These are phyloP conservation scores for Caenorhabditis sp. DNA, from an alignment of 2,888 invertebrate species.

Conservation along the genomic window DNA sequence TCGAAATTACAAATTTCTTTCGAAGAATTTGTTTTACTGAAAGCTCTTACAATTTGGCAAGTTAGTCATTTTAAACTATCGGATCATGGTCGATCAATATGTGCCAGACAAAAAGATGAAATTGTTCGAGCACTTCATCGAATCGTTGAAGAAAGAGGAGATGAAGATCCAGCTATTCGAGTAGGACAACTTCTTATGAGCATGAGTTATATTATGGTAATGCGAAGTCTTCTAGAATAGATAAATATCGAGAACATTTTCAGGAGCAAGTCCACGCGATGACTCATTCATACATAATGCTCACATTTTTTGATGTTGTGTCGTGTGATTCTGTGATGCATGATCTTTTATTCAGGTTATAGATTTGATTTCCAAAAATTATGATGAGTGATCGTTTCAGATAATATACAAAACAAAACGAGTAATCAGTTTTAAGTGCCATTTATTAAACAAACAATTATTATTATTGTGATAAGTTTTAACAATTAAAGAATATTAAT, in stretches of 20 bases:
- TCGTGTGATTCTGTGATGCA: slow-evolving; percentile 46
- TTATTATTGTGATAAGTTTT: background rate
- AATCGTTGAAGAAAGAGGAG: slow-evolving; percentile 45
- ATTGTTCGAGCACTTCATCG: slow-evolving; percentile 46
- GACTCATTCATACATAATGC: slow-evolving; percentile 42
- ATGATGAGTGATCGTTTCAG: background rate
- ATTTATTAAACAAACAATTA: background rate
- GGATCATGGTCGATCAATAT: slow-evolving; percentile 42
- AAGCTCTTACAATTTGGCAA: slow-evolving; percentile 54
- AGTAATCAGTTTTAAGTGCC: slow-evolving; percentile 3
- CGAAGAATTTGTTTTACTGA: slow-evolving; percentile 49
- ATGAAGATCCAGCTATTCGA: slow-evolving; percentile 42
- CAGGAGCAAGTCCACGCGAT: slow-evolving; percentile 50
- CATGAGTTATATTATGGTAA: slow-evolving; percentile 52
- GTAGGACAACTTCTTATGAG: slow-evolving; percentile 46
- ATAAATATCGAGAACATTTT: slow-evolving; percentile 4
- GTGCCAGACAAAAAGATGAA: slow-evolving; percentile 42
- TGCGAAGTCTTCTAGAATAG: background rate
- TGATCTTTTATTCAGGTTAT: slow-evolving; percentile 36
- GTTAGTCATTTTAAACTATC: slow-evolving; percentile 37
- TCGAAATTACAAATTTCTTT: slow-evolving; percentile 42
- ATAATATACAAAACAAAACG: slow-evolving; percentile 3
- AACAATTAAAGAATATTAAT: background rate
- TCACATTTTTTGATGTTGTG: slow-evolving; percentile 51
- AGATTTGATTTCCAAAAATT: slow-evolving; percentile 4